phyloP scores from a whole-genome alignment of 2,797 vertebrate species.

The Poeciliopsis gracilis region DNA sequence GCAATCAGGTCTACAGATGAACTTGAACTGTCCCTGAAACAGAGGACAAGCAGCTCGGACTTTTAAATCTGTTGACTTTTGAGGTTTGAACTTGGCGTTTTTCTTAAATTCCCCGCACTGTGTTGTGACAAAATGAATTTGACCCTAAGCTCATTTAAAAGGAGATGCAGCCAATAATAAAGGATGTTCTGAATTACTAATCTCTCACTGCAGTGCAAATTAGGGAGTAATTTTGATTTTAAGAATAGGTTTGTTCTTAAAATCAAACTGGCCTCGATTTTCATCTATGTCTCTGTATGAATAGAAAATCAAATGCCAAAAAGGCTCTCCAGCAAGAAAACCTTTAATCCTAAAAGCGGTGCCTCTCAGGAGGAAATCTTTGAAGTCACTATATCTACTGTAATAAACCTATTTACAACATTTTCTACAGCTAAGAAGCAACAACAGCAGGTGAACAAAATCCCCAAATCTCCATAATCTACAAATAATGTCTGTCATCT shows the following conservation, averaged over 20 bases:
- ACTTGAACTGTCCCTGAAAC: constrained; percentile 26
- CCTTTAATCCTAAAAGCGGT: constrained; percentile 20
- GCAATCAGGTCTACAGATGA: constrained; percentile 37
- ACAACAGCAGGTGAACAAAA: constrained; percentile 28
- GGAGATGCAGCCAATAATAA: constrained; percentile 15
- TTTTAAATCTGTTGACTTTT: constrained; percentile 20
- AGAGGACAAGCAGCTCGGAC: neutral
- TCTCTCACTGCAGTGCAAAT: constrained; percentile 19
- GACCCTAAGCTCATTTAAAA: constrained; percentile 42
- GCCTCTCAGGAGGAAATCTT: constrained; percentile 34
- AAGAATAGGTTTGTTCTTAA: neutral
- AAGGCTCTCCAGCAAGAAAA: constrained; percentile 13
- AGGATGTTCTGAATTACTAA: constrained; percentile 4
- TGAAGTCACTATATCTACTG: constrained; percentile 61
- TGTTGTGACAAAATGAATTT: constrained; percentile 36
- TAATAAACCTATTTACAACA: constrained; percentile 41
- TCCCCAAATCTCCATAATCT: constrained; percentile 43
- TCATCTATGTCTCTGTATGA: no score
- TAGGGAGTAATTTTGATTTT: constrained; percentile 6
- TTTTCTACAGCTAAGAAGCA: constrained; percentile 20
- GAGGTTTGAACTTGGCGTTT: constrained; percentile 14
- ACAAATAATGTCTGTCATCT: constrained; percentile 34
- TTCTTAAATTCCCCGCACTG: constrained; percentile 16
- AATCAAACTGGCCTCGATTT: no score
- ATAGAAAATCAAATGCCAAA: no score